phyloP scores from a whole-genome alignment of 2,113 vertebrate species.

The Manacus vitellinus region DNA sequence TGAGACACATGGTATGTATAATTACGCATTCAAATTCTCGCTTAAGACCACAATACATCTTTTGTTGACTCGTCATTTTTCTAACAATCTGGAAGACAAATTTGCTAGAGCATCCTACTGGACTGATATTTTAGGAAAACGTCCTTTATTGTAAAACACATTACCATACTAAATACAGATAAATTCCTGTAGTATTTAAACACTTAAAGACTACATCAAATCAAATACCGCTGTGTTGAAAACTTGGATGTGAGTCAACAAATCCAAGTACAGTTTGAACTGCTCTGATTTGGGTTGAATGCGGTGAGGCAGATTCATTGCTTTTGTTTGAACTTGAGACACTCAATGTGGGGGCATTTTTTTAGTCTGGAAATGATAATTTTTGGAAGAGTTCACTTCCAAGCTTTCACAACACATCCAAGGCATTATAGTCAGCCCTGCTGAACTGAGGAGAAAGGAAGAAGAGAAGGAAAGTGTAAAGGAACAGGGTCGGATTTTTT shows the following conservation, averaged over 20 bases:
- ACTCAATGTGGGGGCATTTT: not conserved
- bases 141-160: not conserved
- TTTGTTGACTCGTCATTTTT: constrained; percentile 54
- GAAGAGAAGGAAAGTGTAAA: not conserved
- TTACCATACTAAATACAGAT: not conserved
- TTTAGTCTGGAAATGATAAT: not conserved
- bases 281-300: not conserved
- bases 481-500: not conserved
- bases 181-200: not conserved
- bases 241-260: not conserved
- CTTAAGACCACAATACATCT: constrained; percentile 9
- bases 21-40: constrained; percentile 19
- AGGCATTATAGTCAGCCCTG: not conserved
- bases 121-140: not conserved
- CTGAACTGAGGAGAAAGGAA: not conserved
- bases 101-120: not conserved
- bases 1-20: not conserved
- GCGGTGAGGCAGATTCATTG: not conserved
- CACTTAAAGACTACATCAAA: not conserved
- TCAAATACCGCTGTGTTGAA: not conserved
- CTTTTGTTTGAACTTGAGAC: not conserved
- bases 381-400: not conserved
- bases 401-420: not conserved
- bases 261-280: not conserved
- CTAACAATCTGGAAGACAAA: not conserved